These are phyloP conservation scores for Calypte anna DNA, from an alignment of 2,113 vertebrate genomes.

Conservation along the genomic window DNA sequence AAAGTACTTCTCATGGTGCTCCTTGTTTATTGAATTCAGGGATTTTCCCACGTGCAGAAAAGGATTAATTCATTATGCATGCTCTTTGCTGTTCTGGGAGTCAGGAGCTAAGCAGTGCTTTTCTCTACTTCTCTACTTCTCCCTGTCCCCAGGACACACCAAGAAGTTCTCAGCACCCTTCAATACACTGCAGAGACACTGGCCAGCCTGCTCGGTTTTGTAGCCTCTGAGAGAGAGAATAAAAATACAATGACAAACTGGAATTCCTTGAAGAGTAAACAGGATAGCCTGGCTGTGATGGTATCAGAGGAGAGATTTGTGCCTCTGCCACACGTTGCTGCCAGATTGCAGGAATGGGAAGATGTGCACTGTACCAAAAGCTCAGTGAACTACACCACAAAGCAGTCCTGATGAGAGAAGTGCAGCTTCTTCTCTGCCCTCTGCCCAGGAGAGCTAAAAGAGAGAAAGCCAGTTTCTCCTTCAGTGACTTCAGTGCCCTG, in stretches of 20 bases:
- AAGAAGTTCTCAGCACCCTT: neutral
- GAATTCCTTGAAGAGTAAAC: neutral
- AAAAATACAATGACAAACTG: neutral
- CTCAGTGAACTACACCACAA: rapidly evolving
- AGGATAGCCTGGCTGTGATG: neutral
- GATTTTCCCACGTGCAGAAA: neutral
- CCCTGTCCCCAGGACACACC: rapidly evolving
- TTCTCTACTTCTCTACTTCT: neutral
- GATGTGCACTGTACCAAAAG: neutral
- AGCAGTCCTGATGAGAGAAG: neutral
- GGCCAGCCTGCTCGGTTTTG: neutral
- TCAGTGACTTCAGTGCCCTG: neutral
- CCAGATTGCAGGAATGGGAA: rapidly evolving
- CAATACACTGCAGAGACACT: neutral
- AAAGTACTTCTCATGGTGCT: neutral
- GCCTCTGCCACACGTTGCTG: neutral
- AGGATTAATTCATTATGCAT: neutral
- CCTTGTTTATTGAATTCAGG: neutral
- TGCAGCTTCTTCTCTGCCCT: neutral
- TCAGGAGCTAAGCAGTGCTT: neutral
- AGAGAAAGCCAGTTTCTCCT: neutral
- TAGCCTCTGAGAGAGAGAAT: neutral
- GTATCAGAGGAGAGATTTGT: neutral
- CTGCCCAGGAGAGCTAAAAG: neutral
- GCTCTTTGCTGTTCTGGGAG: neutral